A percentile compares a stretch with the other conserved stretches of the same genome.
These are phyloP conservation scores for Porites lutea DNA, from an alignment of 64 coral and sea anemone genomes.

Conservation along the genomic window DNA sequence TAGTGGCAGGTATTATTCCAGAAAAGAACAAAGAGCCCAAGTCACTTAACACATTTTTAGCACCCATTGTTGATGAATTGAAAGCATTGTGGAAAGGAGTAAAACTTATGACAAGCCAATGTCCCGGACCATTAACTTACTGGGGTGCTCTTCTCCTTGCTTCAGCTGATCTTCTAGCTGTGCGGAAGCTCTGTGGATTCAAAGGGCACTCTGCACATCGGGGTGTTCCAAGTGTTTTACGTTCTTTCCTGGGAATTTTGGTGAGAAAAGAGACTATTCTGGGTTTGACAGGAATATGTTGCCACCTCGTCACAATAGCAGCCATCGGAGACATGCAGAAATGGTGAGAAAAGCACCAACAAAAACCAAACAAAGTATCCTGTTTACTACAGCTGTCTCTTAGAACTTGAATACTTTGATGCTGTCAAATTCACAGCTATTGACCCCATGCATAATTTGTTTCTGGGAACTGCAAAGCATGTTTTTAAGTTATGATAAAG, in stretches of 20 bases:
- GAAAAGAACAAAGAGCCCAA: constrained; percentile 23
- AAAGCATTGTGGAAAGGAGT: constrained; percentile 18
- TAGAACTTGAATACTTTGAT: constrained; percentile 73
- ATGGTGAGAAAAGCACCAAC: constrained; percentile 47
- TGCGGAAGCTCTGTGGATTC: constrained; percentile 59
- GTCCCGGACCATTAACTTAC: constrained; percentile 24
- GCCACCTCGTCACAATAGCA: constrained; percentile 34
- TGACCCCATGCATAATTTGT: constrained; percentile 78
- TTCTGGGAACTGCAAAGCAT: constrained; percentile 28
- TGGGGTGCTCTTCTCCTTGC: constrained; percentile 54
- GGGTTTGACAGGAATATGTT: constrained; percentile 31
- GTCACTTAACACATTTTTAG: constrained; percentile 24
- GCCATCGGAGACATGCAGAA: constrained; percentile 36
- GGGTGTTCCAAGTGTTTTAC: constrained; percentile 49
- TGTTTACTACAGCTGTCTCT: constrained; percentile 65
- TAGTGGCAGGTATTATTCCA: constrained; percentile 29
- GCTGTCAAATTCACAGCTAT: constrained; percentile 45
- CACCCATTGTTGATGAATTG: not conserved
- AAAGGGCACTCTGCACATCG: constrained; percentile 36
- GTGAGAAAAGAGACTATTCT: constrained; percentile 40
- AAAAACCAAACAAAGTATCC: constrained; percentile 33
- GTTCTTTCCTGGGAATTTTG: constrained; percentile 50
- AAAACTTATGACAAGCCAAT: constrained; percentile 20
- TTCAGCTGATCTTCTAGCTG: constrained; percentile 61
- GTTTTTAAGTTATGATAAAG: constrained; percentile 29